Evolutionary conservation across 1,140 invertebrate species (phyloP).

Genomic region (Euglossa dilemma): DNA sequence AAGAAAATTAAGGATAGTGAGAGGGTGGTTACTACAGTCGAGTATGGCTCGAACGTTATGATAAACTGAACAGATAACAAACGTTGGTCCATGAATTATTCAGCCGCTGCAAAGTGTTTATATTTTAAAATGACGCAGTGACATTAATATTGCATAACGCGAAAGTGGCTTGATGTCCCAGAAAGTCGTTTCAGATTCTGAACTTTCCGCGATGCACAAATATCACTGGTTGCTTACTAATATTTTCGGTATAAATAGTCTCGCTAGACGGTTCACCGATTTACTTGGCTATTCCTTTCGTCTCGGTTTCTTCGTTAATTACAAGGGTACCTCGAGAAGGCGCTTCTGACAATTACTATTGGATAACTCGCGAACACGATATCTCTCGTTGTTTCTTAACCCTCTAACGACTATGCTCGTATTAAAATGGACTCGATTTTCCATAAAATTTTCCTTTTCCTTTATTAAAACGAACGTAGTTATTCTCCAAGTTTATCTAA

Average conservation of each 20-base stretch:
- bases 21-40: not conserved
- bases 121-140: constrained; percentile 64
- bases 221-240: constrained; percentile 60
- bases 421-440: no score
- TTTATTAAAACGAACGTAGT: no score
- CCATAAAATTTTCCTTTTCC: no score
- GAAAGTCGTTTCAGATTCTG: constrained; percentile 51
- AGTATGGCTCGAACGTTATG: constrained; percentile 24
- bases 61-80: constrained; percentile 44
- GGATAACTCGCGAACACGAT: not conserved
- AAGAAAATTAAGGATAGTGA: no score
- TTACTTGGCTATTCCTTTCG: not conserved
- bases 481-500: no score
- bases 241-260: constrained; percentile 7
- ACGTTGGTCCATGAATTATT: constrained; percentile 56
- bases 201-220: constrained; percentile 51
- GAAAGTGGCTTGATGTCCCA: constrained; percentile 53
- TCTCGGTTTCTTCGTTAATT: not conserved
- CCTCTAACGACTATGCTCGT: no score
- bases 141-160: constrained; percentile 64
- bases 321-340: not conserved
- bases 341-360: not conserved
- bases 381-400: no score
- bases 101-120: constrained; percentile 61
- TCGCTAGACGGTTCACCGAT: not conserved